These are phyloP conservation scores for Paradisaea rubra DNA, from an alignment of 2,113 vertebrate genomes.

Conservation along the genomic window DNA sequence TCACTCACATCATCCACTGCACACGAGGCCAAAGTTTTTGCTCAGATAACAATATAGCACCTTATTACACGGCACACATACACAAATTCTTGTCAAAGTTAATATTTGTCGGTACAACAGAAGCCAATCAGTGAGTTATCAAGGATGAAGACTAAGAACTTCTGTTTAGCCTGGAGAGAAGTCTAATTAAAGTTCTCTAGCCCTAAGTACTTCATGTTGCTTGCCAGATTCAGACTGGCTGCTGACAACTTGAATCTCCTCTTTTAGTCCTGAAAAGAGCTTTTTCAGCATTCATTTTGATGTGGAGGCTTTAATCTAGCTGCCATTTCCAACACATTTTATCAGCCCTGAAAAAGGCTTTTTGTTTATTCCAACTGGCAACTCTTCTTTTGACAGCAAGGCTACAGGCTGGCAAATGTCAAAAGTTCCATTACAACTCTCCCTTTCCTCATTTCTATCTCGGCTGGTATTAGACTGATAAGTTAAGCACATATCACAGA, in stretches of 20 bases:
- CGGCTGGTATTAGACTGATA: neutral
- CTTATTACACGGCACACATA: neutral
- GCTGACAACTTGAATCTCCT: slow-evolving; percentile 60
- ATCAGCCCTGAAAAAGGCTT: slow-evolving; percentile 7
- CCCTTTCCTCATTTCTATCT: neutral
- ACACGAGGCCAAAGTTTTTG: neutral
- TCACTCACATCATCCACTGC: neutral
- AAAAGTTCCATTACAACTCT: neutral
- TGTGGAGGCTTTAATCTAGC: slow-evolving; percentile 53
- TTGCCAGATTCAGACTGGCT: slow-evolving; percentile 54
- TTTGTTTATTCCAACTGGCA: slow-evolving; percentile 43
- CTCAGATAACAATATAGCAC: neutral
- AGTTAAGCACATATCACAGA: neutral
- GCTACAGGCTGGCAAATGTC: neutral
- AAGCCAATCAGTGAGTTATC: slow-evolving; percentile 28
- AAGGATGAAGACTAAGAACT: slow-evolving; percentile 24
- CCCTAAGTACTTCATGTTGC: slow-evolving; percentile 8
- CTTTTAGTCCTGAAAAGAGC: slow-evolving; percentile 23
- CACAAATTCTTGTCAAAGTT: slow-evolving; percentile 20
- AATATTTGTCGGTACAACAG: neutral
- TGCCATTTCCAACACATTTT: slow-evolving; percentile 52
- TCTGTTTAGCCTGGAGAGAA: slow-evolving; percentile 38
- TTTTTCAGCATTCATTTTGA: slow-evolving; percentile 56
- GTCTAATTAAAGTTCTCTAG: slow-evolving; percentile 56
- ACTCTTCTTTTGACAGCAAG: neutral